Evolutionary conservation across 1,140 invertebrate species (phyloP).

Genomic region (Chironomus striatipennis): DNA sequence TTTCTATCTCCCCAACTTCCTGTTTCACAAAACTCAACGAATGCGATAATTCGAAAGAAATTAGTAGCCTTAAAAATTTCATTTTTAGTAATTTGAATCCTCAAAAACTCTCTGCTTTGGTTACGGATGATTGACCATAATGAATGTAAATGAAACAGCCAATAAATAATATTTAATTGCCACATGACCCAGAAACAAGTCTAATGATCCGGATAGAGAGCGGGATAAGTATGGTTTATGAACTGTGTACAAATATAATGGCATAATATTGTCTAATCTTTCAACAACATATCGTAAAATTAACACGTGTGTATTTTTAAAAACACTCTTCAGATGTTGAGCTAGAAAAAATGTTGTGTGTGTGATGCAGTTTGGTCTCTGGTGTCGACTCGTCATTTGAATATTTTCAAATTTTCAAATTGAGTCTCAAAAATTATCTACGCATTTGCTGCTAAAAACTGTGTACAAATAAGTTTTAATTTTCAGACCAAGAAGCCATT

Average conservation of each 20-base stretch:
- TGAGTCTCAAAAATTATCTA: too few relatives aligned
- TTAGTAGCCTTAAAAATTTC: too few relatives aligned
- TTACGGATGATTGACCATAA: background rate
- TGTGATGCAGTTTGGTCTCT: too few relatives aligned
- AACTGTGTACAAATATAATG: too few relatives aligned
- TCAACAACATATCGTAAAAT: conserved; percentile 9
- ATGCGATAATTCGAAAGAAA: too few relatives aligned
- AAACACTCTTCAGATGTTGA: too few relatives aligned
- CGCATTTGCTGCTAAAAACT: too few relatives aligned
- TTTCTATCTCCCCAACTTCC: background rate
- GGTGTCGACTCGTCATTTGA: too few relatives aligned
- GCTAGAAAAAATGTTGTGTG: too few relatives aligned
- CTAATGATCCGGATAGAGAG: background rate
- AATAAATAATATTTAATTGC: conserved; percentile 15
- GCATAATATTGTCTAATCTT: background rate
- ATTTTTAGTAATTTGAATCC: background rate
- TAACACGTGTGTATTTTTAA: background rate
- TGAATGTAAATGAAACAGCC: conserved; percentile 8
- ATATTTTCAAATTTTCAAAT: too few relatives aligned
- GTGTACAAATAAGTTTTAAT: too few relatives aligned
- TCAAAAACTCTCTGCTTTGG: background rate
- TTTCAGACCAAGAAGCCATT: too few relatives aligned
- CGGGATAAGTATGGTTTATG: background rate
- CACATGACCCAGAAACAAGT: background rate
- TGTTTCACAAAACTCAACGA: background rate